Conservation (phyloP, 1,140 invertebrate genomes). For the Bombus picipes region DNA sequence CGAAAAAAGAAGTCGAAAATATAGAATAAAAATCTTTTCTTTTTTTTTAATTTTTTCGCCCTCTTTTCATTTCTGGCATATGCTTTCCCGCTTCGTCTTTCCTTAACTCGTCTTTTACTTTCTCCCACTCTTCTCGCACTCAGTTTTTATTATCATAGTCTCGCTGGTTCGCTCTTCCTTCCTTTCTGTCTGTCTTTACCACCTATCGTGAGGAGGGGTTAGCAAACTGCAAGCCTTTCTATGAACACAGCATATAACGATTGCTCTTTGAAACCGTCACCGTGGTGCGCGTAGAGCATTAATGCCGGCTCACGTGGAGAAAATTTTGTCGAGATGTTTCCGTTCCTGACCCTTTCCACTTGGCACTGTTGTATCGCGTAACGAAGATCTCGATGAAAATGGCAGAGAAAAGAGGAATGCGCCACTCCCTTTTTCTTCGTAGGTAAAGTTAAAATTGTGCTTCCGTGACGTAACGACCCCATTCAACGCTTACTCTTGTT, state of each 20-base stretch:
- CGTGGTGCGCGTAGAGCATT: constrained; percentile 54
- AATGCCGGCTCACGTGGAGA: constrained; percentile 42
- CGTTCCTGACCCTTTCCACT: constrained; percentile 58
- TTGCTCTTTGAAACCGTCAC: constrained; percentile 74
- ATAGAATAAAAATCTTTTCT: no score
- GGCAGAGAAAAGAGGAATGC: background rate
- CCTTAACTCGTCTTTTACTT: background rate
- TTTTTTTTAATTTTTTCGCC: no score
- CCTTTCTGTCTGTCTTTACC: constrained; percentile 64
- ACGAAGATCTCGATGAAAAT: constrained; percentile 30
- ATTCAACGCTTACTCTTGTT: constrained; percentile 38
- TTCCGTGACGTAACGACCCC: constrained; percentile 35
- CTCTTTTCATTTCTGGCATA: constrained; percentile 29
- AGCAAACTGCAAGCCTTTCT: constrained; percentile 65
- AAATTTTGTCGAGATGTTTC: constrained; percentile 63
- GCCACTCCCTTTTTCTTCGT: background rate
- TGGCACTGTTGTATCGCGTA: constrained; percentile 31
- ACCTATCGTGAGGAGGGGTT: constrained; percentile 44
- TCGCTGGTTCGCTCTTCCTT: background rate
- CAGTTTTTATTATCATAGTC: constrained; percentile 34
- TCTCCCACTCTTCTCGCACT: background rate
- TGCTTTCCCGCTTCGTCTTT: background rate
- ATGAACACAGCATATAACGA: constrained; percentile 69
- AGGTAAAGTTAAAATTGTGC: constrained; percentile 38
- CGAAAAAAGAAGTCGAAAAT: no score